A percentile compares a stretch with the other conserved stretches of the same genome.
Conservation (phyloP, 1,140 invertebrate genomes). For the Diorhabda sublineata region DNA sequence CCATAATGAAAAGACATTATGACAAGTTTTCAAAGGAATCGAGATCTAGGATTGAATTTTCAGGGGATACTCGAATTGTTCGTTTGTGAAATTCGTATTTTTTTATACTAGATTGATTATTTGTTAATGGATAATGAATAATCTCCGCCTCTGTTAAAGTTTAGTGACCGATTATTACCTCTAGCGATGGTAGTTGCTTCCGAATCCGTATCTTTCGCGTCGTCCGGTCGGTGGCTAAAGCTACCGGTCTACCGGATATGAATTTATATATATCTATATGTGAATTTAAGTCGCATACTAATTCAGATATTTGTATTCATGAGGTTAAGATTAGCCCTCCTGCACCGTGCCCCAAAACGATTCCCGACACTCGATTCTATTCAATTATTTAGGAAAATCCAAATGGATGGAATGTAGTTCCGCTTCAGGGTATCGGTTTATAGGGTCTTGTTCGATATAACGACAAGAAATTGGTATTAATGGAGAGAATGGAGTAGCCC, state of each 20-base stretch:
- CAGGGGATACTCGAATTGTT: too few species aligned
- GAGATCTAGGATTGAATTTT: too few species aligned
- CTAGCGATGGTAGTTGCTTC: neutral
- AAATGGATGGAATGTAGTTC: slow-evolving; percentile 10
- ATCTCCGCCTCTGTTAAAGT: neutral
- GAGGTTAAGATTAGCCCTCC: slow-evolving; percentile 22
- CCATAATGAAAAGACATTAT: too few species aligned
- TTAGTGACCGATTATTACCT: slow-evolving; percentile 12
- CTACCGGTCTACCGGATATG: slow-evolving; percentile 21
- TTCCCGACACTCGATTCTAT: slow-evolving; percentile 1
- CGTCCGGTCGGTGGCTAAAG: neutral
- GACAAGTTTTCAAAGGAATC: too few species aligned
- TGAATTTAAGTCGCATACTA: slow-evolving; percentile 22
- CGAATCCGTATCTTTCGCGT: slow-evolving; percentile 7
- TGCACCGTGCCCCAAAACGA: neutral
- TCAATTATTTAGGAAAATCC: slow-evolving; percentile 19
- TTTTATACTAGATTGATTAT: neutral
- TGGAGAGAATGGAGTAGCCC: neutral
- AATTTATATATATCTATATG: slow-evolving; percentile 17
- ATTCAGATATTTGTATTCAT: slow-evolving; percentile 28
- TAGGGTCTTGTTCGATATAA: slow-evolving; percentile 14
- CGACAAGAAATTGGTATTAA: slow-evolving; percentile 7
- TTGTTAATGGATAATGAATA: neutral
- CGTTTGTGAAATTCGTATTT: too few species aligned
- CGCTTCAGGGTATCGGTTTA: slow-evolving; percentile 7